These are phyloP conservation scores for Sebastes alutus DNA, from an alignment of 2,797 vertebrate genomes.

Conservation along the genomic window DNA sequence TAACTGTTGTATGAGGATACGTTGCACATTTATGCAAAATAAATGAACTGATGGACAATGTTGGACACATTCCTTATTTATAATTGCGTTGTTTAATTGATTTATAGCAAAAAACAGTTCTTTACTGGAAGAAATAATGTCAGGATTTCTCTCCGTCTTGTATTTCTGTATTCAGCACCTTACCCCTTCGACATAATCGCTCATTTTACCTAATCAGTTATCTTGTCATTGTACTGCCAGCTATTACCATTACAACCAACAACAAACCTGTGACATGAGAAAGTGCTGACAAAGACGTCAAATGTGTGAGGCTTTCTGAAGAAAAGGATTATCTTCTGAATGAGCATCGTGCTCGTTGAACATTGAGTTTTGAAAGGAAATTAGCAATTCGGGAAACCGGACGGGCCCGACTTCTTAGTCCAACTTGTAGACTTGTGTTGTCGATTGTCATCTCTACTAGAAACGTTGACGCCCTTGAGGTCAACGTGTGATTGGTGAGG, in stretches of 20 bases:
- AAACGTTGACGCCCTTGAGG: constrained; percentile 64
- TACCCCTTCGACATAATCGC: not conserved
- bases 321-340: constrained; percentile 22
- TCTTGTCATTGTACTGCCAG: constrained; percentile 6
- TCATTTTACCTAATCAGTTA: constrained; percentile 31
- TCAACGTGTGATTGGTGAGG: constrained; percentile 73
- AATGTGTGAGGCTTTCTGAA: constrained; percentile 1
- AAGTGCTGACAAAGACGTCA: constrained; percentile 34
- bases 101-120: no score
- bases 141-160: not conserved
- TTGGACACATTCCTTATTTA: not conserved
- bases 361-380: constrained; percentile 2
- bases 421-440: constrained; percentile 7
- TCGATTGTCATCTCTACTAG: constrained; percentile 19
- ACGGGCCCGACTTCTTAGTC: not conserved
- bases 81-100: not conserved
- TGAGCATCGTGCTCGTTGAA: not conserved
- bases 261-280: constrained; percentile 20
- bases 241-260: constrained; percentile 42
- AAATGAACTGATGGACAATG: not conserved
- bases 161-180: not conserved
- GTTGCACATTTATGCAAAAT: not conserved
- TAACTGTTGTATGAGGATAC: not conserved
- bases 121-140: not conserved
- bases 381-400: constrained; percentile 6